Evolutionary conservation across 35 echinoderm and acorn worm species (phyloP).

Genomic region (Lytechinus pictus): DNA sequence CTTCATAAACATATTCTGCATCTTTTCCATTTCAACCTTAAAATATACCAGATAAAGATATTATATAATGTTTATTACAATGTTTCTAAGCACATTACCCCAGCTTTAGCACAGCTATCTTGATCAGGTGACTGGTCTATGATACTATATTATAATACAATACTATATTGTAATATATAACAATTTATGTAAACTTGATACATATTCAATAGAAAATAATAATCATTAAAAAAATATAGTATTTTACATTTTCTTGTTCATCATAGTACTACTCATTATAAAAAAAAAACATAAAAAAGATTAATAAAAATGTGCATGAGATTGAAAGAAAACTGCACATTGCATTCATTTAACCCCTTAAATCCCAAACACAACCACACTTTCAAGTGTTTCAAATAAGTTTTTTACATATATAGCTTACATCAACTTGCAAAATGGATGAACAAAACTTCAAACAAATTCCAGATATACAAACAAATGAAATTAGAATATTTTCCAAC

Average conservation of each 20-base stretch:
- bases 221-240: too few relatives aligned
- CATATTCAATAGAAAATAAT: too few relatives aligned
- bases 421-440: background rate
- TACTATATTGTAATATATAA: too few relatives aligned
- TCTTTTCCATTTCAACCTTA: constrained; percentile 91
- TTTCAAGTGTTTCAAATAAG: background rate
- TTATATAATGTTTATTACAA: background rate
- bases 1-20: constrained; percentile 94
- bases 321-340: background rate
- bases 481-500: too few relatives aligned
- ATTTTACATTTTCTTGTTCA: too few relatives aligned
- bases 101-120: too few relatives aligned
- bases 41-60: background rate
- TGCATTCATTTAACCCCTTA: background rate
- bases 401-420: background rate
- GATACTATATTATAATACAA: too few relatives aligned
- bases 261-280: too few relatives aligned
- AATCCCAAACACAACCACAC: background rate
- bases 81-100: too few relatives aligned
- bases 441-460: background rate
- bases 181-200: too few relatives aligned
- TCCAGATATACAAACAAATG: background rate
- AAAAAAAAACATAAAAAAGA: background rate
- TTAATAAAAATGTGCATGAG: too few relatives aligned
- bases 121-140: too few relatives aligned